These are phyloP conservation scores for Creontiades dilutus DNA, from an alignment of 2,888 invertebrate genomes.

Conservation along the genomic window DNA sequence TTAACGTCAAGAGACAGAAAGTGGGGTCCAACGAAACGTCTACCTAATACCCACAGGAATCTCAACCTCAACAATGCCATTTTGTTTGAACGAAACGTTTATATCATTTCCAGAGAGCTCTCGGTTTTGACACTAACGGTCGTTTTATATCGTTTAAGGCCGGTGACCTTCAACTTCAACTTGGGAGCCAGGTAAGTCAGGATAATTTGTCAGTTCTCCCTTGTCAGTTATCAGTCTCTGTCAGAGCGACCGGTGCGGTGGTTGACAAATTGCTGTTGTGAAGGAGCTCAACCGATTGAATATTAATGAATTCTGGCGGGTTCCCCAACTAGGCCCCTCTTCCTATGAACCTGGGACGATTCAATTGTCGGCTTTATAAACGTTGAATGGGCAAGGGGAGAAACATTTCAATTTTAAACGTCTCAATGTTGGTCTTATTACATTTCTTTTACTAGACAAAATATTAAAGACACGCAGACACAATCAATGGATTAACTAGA, in stretches of 20 bases:
- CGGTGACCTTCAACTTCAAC: background rate
- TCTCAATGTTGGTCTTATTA: too few relatives aligned
- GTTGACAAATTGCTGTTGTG: conserved; percentile 42
- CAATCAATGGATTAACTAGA: too few relatives aligned
- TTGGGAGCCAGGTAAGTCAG: background rate
- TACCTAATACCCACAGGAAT: too few relatives aligned
- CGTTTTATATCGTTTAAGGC: background rate
- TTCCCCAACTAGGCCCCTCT: background rate
- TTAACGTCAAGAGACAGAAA: too few relatives aligned
- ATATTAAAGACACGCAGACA: too few relatives aligned
- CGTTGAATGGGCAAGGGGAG: background rate
- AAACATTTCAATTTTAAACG: too few relatives aligned
- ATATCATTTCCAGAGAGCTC: too few relatives aligned
- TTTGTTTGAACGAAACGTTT: too few relatives aligned
- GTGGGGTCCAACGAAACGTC: too few relatives aligned
- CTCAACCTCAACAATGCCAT: too few relatives aligned
- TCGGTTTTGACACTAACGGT: too few relatives aligned
- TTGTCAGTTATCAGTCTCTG: conserved; percentile 31
- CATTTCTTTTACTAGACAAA: too few relatives aligned
- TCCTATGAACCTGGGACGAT: background rate
- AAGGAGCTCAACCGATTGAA: conserved; percentile 17
- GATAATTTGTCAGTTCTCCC: background rate
- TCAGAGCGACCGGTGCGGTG: background rate
- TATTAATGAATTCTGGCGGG: conserved; percentile 9
- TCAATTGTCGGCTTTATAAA: background rate